Conservation (phyloP, 2,113 vertebrate genomes). For the Halcyon senegalensis region DNA sequence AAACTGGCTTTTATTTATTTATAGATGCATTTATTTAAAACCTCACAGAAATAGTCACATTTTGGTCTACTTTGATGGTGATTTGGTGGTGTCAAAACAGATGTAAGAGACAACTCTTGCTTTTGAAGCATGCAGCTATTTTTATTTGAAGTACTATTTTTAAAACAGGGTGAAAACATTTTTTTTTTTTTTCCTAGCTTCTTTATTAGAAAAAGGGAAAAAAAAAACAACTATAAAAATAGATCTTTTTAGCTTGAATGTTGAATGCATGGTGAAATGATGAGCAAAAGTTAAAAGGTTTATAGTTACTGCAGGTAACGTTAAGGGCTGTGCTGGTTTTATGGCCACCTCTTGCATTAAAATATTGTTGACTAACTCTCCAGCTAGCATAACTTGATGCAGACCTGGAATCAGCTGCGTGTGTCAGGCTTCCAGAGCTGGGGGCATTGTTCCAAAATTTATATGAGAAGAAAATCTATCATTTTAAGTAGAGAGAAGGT, state of each 20-base stretch:
- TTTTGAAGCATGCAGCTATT: not conserved
- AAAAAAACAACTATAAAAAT: not conserved
- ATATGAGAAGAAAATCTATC: not conserved
- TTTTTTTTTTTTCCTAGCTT: not conserved
- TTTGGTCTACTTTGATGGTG: not conserved
- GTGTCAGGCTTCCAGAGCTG: not conserved
- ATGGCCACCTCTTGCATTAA: not conserved
- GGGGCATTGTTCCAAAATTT: not conserved
- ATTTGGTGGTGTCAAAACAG: not conserved
- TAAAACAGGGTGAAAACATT: not conserved
- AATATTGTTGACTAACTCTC: not conserved
- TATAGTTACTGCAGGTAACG: not conserved
- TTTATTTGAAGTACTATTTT: not conserved
- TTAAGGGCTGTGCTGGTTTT: not conserved
- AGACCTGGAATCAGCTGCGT: not conserved
- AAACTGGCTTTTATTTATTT: not conserved
- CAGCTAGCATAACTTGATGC: not conserved
- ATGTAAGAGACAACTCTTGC: not conserved
- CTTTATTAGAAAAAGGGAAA: not conserved
- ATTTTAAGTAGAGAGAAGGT: not conserved
- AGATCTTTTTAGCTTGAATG: not conserved
- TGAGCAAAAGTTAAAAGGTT: not conserved
- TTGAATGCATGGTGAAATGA: not conserved
- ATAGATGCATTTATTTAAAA: not conserved
- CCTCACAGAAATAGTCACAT: not conserved